Conservation (phyloP, 2,888 invertebrate species). For the Schizotus pectinicornis region DNA sequence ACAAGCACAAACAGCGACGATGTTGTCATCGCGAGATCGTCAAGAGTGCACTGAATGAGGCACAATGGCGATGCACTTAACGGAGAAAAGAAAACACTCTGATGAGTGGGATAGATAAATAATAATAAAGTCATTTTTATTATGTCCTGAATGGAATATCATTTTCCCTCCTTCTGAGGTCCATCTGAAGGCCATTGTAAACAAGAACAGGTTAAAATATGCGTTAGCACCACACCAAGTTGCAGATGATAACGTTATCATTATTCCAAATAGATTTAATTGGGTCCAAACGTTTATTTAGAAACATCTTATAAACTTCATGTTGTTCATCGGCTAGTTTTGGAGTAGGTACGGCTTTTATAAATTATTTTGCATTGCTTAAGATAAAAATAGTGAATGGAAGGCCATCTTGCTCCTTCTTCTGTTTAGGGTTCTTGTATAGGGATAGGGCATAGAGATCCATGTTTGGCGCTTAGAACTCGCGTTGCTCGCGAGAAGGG, state of each 20-base stretch:
- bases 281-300: too few species aligned
- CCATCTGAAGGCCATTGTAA: slow-evolving; percentile 16
- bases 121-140: slow-evolving; percentile 39
- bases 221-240: slow-evolving; percentile 6
- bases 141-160: slow-evolving; percentile 34
- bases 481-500: too few species aligned
- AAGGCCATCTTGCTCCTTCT: too few species aligned
- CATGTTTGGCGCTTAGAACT: too few species aligned
- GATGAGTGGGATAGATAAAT: slow-evolving; percentile 46
- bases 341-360: too few species aligned
- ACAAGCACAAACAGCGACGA: slow-evolving; percentile 32
- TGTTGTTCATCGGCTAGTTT: too few species aligned
- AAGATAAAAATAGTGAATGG: too few species aligned
- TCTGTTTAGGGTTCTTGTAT: too few species aligned
- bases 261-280: too few species aligned
- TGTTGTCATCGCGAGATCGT: slow-evolving; percentile 33
- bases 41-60: slow-evolving; percentile 35
- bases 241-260: background rate
- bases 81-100: slow-evolving; percentile 42
- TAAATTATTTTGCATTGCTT: too few species aligned
- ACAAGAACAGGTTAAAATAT: slow-evolving; percentile 6
- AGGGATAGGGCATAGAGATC: too few species aligned
- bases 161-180: slow-evolving; percentile 24
- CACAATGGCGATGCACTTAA: slow-evolving; percentile 41
- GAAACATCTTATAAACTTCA: too few species aligned